phyloP scores from a whole-genome alignment of 2,113 vertebrate genomes.

The Addax nasomaculatus region DNA sequence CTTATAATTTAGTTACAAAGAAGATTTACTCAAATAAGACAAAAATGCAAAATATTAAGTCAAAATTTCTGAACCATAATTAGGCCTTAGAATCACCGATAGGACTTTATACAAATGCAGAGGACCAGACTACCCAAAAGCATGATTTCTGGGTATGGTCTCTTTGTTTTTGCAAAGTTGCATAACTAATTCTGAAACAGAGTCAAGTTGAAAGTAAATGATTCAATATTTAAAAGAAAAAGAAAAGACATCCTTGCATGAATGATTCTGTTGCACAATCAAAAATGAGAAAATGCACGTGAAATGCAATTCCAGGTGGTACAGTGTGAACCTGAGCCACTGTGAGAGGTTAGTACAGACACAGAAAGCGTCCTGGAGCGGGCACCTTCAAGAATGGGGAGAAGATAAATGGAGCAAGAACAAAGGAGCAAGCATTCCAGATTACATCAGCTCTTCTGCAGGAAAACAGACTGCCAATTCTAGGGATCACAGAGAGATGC shows the following conservation, averaged over 20 bases:
- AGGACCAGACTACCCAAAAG: background rate
- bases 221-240: conserved; percentile 20
- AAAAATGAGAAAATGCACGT: background rate
- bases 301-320: background rate
- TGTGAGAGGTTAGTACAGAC: background rate
- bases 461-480: background rate
- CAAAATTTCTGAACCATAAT: background rate
- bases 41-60: conserved; percentile 30
- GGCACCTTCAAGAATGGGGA: background rate
- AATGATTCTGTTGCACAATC: background rate
- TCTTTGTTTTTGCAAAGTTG: background rate
- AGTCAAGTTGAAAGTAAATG: conserved; percentile 8
- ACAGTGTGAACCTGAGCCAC: background rate
- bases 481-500: background rate
- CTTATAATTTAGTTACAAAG: conserved; percentile 43
- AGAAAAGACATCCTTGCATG: background rate
- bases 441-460: background rate
- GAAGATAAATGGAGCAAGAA: background rate
- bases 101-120: background rate
- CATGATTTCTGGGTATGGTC: background rate
- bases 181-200: background rate
- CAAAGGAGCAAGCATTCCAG: background rate
- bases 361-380: background rate
- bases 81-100: background rate
- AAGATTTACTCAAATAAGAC: conserved; percentile 31